Percentiles rank a stretch among this genome's conserved stretches.
Conservation (phyloP, 2,888 invertebrate genomes). For the Labia minor region DNA sequence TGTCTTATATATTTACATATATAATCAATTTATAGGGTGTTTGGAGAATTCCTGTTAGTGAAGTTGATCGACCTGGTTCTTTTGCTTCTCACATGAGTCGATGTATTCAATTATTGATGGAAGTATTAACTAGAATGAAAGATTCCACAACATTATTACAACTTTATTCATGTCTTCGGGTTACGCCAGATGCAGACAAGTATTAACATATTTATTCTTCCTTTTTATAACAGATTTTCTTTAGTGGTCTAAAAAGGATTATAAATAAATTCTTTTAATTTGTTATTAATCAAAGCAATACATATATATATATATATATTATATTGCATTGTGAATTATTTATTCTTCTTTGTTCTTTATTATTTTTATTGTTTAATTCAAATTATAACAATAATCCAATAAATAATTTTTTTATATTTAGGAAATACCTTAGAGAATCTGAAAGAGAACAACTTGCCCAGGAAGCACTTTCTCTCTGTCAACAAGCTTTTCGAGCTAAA, state of each 20-base stretch:
- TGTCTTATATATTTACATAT: background rate
- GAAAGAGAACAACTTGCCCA: constrained; percentile 72
- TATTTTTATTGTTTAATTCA: too few species aligned
- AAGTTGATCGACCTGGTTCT: constrained; percentile 85
- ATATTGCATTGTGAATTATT: too few species aligned
- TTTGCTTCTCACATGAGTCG: constrained; percentile 85
- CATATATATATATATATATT: too few species aligned
- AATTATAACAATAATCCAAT: too few species aligned
- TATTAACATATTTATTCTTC: constrained; percentile 37
- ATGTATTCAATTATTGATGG: constrained; percentile 68
- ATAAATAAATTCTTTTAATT: too few species aligned
- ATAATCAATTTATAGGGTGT: constrained; percentile 56
- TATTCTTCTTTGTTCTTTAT: too few species aligned
- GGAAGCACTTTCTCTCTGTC: constrained; percentile 63
- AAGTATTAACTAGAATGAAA: constrained; percentile 64
- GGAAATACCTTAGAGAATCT: constrained; percentile 71
- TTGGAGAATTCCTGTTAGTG: constrained; percentile 81
- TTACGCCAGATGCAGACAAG: constrained; percentile 77
- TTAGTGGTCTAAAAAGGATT: too few species aligned
- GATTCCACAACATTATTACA: constrained; percentile 72
- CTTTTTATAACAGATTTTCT: too few species aligned
- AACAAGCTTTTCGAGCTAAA: constrained; percentile 49
- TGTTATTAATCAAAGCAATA: too few species aligned
- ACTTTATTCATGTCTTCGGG: constrained; percentile 63
- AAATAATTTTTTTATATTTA: constrained; percentile 32